Conservation (phyloP, 1,140 invertebrate genomes). For the Macrotrachela quadricornifera region DNA sequence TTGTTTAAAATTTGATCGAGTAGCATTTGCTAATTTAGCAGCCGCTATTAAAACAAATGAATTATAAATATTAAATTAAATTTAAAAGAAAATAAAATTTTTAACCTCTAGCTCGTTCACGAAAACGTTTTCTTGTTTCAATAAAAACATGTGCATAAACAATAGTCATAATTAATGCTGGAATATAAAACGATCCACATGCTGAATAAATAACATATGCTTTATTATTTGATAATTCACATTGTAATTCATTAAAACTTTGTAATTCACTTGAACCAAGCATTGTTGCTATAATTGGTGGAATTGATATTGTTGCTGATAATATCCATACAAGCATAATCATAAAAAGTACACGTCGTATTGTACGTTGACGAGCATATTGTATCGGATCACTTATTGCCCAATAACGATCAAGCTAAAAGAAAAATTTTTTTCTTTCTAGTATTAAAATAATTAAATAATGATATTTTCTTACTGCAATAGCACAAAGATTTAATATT, state of each 20-base stretch:
- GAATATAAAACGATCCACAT: conserved; percentile 79
- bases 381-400: conserved; percentile 93
- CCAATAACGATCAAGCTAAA: conserved; percentile 51
- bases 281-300: conserved; percentile 40
- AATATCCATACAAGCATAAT: conserved; percentile 69
- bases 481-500: conserved; percentile 82
- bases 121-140: conserved; percentile 22
- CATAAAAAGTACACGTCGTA: conserved; percentile 63
- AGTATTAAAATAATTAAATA: background rate
- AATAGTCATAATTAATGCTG: conserved; percentile 83
- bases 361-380: conserved; percentile 78
- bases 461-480: conserved; percentile 80
- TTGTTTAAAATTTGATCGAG: no score
- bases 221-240: conserved; percentile 62
- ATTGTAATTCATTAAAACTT: conserved; percentile 29
- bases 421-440: conserved; percentile 13
- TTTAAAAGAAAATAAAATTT: no score
- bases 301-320: conserved; percentile 10
- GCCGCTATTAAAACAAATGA: background rate
- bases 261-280: conserved; percentile 56
- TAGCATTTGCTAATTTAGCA: conserved; percentile 3
- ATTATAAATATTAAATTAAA: no score
- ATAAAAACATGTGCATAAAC: conserved; percentile 87
- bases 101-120: background rate
- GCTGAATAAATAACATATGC: conserved; percentile 81